Evolutionary conservation across 2,888 invertebrate species (phyloP).

Genomic region (Standfussiana lucernea): DNA sequence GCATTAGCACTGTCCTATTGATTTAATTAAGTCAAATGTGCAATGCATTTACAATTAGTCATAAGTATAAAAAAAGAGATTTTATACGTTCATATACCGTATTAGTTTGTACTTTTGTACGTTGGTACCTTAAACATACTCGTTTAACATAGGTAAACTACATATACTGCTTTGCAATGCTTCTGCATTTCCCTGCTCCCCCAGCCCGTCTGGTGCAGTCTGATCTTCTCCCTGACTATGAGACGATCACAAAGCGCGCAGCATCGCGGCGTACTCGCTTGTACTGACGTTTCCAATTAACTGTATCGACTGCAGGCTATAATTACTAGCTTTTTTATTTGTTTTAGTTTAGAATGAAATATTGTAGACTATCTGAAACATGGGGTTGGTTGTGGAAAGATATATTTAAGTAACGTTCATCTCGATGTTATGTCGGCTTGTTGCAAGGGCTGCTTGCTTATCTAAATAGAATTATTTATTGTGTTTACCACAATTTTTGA

Average conservation of each 20-base stretch:
- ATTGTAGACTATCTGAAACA: not conserved
- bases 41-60: not conserved
- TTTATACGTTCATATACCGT: not conserved
- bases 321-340: constrained; percentile 21
- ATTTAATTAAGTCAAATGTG: not conserved
- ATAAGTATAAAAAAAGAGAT: no score
- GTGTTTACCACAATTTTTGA: not conserved
- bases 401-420: not conserved
- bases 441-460: not conserved
- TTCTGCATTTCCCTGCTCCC: not conserved
- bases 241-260: constrained; percentile 5
- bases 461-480: not conserved
- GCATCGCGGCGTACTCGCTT: not conserved
- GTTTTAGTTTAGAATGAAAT: not conserved
- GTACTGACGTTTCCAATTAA: constrained; percentile 40
- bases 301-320: constrained; percentile 20
- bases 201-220: not conserved
- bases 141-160: not conserved
- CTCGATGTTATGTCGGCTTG: not conserved
- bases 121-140: not conserved
- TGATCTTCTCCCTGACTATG: constrained; percentile 7
- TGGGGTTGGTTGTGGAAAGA: not conserved
- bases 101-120: not conserved
- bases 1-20: not conserved
- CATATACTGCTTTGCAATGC: not conserved